Evolutionary conservation across 1,140 invertebrate species (phyloP), one percentile per base, ranked within the genome.

Genomic region (Drosophila kohkoa): DNA sequence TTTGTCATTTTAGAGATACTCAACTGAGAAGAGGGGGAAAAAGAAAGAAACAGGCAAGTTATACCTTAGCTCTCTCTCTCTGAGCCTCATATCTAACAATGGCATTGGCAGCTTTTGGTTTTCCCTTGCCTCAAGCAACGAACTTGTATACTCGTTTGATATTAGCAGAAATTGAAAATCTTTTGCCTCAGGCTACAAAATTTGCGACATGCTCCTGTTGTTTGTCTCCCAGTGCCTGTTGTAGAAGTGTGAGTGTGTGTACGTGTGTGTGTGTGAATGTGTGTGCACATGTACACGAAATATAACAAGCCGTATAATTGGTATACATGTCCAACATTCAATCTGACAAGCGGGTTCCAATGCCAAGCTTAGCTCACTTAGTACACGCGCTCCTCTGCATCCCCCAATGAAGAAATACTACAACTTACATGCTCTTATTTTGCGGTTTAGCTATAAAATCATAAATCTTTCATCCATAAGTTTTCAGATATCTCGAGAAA

Each of bases 151-250:
- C 75, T 79, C 81, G 80, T 90, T 89, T 81, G 65, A 89, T 81
- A 89, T 89, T 89, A 89, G 79, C 85, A 85, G 77, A 89, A 89
- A 85, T 89, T 90, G 85, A 89, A 89, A 89, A 89, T 89, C 81
- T 72, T 81, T 81, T 35, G 68, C 81, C 81, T 25, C 6, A 28
- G 59, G 79, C 30, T 76, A 62, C 16, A 38, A 80, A 81, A 79
- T 64, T 70, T 88, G 74, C 70, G 66, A 74, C 77, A 80, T 75
- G 77, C 62, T 68, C 20, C 58, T 52, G 43, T 32, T 25, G 54
- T 66, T 66, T 66, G 35, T 66, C 46, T 38, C n/a, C 13, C 30
- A 7, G 8, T 65, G 54, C 11, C 3, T 4, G 20, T 25, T 25
- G n/a, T 16, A 38, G 7, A 38, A 38, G 46, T 25, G 20, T 46